Evolutionary conservation across 2,113 vertebrate genomes (phyloP).

Genomic region (Donacobius atricapilla): DNA sequence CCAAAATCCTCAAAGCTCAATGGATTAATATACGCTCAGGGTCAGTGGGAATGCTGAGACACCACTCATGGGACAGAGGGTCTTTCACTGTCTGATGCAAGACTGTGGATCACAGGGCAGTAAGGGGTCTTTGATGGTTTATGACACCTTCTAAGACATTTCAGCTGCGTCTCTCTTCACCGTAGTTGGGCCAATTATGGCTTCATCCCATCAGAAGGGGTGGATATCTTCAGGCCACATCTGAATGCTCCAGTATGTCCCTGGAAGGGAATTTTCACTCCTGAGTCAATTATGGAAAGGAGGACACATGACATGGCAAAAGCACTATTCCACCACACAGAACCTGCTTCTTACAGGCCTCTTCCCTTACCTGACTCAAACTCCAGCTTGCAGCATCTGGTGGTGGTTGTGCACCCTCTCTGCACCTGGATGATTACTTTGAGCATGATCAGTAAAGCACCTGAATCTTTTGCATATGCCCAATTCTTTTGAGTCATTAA

Average conservation of each 20-base stretch:
- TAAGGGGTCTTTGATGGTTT: not conserved
- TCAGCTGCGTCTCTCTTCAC: not conserved
- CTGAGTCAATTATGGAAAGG: not conserved
- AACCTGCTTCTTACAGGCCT: not conserved
- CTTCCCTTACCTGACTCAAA: not conserved
- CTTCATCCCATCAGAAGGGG: not conserved
- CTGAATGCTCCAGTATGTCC: too few relatives aligned
- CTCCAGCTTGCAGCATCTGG: not conserved
- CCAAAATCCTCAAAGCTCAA: not conserved
- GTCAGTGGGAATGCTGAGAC: accelerated
- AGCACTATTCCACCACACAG: not conserved
- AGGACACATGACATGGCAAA: not conserved
- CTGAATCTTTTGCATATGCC: not conserved
- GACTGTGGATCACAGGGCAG: accelerated
- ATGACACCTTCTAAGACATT: not conserved
- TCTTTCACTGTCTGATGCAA: not conserved
- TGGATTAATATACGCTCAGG: not conserved
- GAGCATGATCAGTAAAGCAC: not conserved
- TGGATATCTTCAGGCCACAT: not conserved
- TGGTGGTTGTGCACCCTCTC: not conserved
- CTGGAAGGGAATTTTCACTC: not conserved
- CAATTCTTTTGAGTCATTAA: not conserved
- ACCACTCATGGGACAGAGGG: too few relatives aligned
- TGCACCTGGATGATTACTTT: not conserved
- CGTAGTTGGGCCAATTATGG: not conserved